Evolutionary conservation across 2,888 invertebrate species (phyloP).

Genomic region (Panzeria rudis): DNA sequence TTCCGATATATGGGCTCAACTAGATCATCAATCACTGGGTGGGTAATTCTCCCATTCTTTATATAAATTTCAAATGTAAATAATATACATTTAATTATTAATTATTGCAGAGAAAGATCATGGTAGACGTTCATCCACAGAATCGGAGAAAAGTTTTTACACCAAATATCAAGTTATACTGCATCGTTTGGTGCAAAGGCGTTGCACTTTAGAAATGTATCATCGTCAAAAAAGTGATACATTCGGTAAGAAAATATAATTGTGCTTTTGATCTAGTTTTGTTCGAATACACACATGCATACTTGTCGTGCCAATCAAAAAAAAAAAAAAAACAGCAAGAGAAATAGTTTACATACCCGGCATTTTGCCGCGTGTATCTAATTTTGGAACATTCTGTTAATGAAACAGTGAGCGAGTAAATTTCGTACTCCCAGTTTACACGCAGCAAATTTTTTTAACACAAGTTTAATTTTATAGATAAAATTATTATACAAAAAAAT

Average conservation of each 20-base stretch:
- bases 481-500: neutral
- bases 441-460: neutral
- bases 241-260: conserved; percentile 89
- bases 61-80: neutral
- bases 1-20: conserved; percentile 88
- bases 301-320: neutral
- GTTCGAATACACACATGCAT: neutral
- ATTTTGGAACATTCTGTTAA: conserved; percentile 78
- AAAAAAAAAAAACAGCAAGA: conserved; percentile 7
- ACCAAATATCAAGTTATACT: conserved; percentile 94
- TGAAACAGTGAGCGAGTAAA: conserved; percentile 59
- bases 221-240: conserved; percentile 91
- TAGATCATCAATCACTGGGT: conserved; percentile 83
- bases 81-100: neutral
- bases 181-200: conserved; percentile 94
- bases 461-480: too few relatives aligned
- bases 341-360: conserved; percentile 60
- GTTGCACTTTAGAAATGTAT: conserved; percentile 95
- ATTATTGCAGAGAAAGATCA: conserved; percentile 79
- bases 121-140: conserved; percentile 87
- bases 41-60: conserved; percentile 2
- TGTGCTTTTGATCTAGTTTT: neutral
- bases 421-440: neutral
- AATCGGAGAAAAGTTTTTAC: conserved; percentile 93
- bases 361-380: conserved; percentile 75